Conservation (phyloP, 2,113 vertebrate genomes). For the Aviceda subcristata region DNA sequence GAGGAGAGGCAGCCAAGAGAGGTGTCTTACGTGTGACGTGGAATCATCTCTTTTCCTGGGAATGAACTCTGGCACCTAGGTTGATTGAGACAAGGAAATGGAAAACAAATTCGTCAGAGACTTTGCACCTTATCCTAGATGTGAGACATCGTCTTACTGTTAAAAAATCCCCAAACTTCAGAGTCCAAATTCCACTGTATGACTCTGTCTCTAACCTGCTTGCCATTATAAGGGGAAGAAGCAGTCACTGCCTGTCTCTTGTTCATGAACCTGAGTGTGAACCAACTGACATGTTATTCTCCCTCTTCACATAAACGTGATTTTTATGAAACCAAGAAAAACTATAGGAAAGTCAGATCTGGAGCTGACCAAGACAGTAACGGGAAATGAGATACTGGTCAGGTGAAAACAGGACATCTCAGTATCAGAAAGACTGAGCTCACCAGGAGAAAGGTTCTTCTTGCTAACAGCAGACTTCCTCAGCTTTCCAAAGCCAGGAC, state of each 20-base stretch:
- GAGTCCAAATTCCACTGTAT: neutral
- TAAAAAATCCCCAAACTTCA: neutral
- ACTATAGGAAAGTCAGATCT: neutral
- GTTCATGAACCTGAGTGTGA: neutral
- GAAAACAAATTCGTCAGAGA: neutral
- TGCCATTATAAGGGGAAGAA: neutral
- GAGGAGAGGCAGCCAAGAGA: neutral
- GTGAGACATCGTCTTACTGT: neutral
- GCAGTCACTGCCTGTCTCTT: neutral
- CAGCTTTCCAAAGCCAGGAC: neutral
- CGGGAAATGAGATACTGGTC: neutral
- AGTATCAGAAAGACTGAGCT: neutral
- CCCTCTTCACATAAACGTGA: neutral
- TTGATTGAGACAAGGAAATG: neutral
- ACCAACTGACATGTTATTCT: neutral
- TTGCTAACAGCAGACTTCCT: neutral
- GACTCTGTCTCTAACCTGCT: neutral
- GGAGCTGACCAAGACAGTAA: neutral
- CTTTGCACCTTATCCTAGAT: neutral
- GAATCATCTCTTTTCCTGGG: neutral
- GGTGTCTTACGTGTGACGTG: neutral
- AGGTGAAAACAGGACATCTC: neutral
- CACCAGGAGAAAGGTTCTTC: neutral
- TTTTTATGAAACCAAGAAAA: neutral
- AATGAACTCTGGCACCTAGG: constrained; percentile 12